A percentile compares a stretch with the other conserved stretches of the same genome.
phyloP scores from a whole-genome alignment of 2,888 invertebrate genomes.

The Bombyx huttoni region DNA sequence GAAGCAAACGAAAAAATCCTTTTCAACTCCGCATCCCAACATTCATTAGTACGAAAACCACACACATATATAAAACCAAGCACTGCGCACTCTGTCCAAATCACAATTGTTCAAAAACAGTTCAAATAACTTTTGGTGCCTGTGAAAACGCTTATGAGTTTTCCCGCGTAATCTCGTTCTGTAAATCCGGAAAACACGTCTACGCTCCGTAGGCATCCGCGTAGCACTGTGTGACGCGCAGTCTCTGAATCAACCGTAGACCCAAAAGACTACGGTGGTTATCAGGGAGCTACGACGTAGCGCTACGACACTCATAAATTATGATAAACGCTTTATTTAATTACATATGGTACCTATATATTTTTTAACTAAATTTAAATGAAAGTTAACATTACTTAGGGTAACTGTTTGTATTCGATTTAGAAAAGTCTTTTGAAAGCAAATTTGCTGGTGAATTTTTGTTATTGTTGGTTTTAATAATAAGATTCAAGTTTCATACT shows the following conservation, averaged over 20 bases:
- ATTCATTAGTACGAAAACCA: too few species aligned
- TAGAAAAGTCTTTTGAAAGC: not conserved
- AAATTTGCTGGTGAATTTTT: too few species aligned
- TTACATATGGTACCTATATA: slow-evolving; percentile 19
- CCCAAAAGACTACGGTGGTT: slow-evolving; percentile 2
- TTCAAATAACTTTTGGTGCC: slow-evolving; percentile 9
- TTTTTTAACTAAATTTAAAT: slow-evolving; percentile 7
- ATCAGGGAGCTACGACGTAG: slow-evolving; percentile 18
- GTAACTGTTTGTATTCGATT: slow-evolving; percentile 11
- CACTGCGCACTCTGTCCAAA: too few species aligned
- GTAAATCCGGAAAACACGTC: slow-evolving; percentile 21
- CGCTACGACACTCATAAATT: slow-evolving; percentile 27
- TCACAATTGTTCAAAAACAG: too few species aligned
- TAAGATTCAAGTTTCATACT: too few species aligned
- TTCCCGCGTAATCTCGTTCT: slow-evolving; percentile 18
- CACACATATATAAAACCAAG: too few species aligned
- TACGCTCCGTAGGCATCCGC: slow-evolving; percentile 23
- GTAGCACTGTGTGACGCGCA: slow-evolving; percentile 57
- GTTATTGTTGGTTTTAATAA: too few species aligned
- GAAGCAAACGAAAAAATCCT: too few species aligned
- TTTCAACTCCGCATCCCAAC: too few species aligned
- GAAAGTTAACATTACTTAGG: not conserved
- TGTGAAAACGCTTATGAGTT: not conserved
- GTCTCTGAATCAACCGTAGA: slow-evolving; percentile 46
- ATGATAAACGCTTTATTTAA: slow-evolving; percentile 35